Evolutionary conservation across 2,797 vertebrate species (phyloP), one percentile per base, ranked within the genome.

Genomic region (Mastacembelus armatus): DNA sequence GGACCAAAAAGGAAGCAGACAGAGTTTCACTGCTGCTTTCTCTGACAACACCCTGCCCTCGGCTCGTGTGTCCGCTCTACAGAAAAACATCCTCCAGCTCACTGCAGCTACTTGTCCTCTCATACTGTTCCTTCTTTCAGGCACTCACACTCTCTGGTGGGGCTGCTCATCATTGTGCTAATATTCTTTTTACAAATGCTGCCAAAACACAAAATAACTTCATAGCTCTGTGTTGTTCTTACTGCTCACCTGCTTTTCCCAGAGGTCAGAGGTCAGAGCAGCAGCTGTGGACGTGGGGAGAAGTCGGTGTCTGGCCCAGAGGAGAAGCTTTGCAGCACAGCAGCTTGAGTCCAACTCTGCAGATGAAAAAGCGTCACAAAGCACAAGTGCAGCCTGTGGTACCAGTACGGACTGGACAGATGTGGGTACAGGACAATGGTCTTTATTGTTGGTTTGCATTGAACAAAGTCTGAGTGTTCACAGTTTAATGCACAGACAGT

Each of bases 21-120:
- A 11, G 42, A 10, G 36, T 71, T 69, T 71, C 58, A 60, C 40
- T 5, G 49, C 57, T 77, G 76, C 67, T 71, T 65, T 74, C 69
- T 74, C 51, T 77, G 70, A 54, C 50, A 59, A 54, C 73, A 63
- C 18, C 10, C n/a, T 0, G 21, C 35, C 15, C 15, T 55, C 36
- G 1, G 55, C 38, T 61, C 40, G 15, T 4, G 44, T 68, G 63
- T 78, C 43, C 19, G 0, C 44, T 7, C 38, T 50, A 11, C 45
- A 48, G 47, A 27, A 74, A 47, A 74, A 80, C 58, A 45, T 71
- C 73, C 76, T 74, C 48, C 35, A 6, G 3, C 36, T 74, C 50
- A 1, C 50, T 18, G 30, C 30, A 0, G 18, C 50, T 12, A 39
- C 7, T n/a, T 30, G 0, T 10, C 54, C 48, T 32, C 18, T 2